phyloP scores from a whole-genome alignment of 2,113 vertebrate genomes.

The Lampris megalopsis region DNA sequence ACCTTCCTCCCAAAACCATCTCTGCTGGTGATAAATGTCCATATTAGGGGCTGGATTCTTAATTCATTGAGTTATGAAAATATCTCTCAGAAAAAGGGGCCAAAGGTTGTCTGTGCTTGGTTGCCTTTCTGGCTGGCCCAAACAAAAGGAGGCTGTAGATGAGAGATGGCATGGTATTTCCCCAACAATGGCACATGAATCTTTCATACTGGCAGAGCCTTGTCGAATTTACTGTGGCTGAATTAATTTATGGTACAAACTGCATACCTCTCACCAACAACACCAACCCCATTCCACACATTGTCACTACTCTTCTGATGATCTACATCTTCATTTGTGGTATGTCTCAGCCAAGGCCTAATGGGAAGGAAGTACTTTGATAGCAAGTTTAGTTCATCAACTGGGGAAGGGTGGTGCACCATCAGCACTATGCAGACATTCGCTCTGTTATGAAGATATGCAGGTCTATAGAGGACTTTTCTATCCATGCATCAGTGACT shows the following conservation, averaged over 20 bases:
- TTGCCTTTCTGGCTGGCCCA: conserved; percentile 31
- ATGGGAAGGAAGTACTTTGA: conserved; percentile 54
- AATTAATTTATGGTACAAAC: conserved; percentile 55
- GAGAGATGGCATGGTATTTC: conserved; percentile 20
- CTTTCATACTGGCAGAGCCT: conserved; percentile 71
- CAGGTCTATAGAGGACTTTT: background rate
- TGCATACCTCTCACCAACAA: conserved; percentile 23
- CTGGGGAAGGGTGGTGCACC: background rate
- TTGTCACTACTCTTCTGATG: conserved; percentile 29
- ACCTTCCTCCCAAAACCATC: conserved; percentile 14
- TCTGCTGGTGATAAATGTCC: conserved; percentile 25
- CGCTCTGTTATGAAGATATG: background rate
- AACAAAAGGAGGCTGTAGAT: conserved; percentile 49
- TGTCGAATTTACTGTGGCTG: conserved; percentile 45
- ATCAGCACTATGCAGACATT: background rate
- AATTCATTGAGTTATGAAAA: conserved; percentile 41
- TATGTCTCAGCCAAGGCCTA: conserved; percentile 63
- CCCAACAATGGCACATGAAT: conserved; percentile 61
- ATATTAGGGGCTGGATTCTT: conserved; percentile 37
- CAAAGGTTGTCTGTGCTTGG: conserved; percentile 35
- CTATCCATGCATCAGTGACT: background rate
- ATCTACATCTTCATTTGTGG: conserved; percentile 33
- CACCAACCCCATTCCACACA: conserved; percentile 28
- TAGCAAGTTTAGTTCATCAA: conserved; percentile 5
- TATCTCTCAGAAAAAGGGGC: conserved; percentile 31